Conservation (phyloP, 2,888 invertebrate genomes). For the Teinopalpus imperialis region DNA sequence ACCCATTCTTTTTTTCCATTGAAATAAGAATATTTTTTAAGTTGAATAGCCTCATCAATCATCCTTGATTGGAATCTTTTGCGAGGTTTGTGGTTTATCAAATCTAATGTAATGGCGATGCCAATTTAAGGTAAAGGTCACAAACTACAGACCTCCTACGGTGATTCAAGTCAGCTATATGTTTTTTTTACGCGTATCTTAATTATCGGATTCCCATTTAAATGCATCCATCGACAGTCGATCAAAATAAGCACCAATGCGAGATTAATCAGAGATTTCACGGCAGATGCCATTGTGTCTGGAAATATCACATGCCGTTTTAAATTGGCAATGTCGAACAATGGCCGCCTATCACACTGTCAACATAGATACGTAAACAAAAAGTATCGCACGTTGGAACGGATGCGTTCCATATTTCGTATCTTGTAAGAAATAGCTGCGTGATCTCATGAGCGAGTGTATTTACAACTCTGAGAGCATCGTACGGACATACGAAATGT, state of each 20-base stretch:
- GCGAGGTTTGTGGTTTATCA: no score
- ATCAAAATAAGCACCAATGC: neutral
- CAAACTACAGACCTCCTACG: no score
- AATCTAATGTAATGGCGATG: no score
- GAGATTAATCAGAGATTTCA: constrained; percentile 4
- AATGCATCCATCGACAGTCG: constrained; percentile 7
- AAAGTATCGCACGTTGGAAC: neutral
- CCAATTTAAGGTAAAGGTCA: no score
- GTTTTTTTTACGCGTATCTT: no score
- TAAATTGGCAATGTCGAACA: constrained; percentile 11
- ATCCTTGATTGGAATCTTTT: no score
- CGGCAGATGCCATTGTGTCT: constrained; percentile 5
- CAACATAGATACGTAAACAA: neutral
- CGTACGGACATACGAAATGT: neutral
- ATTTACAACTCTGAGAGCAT: neutral
- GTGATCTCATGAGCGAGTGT: constrained; percentile 86
- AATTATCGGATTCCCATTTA: no score
- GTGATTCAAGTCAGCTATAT: no score
- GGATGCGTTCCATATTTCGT: neutral
- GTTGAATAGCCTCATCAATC: no score
- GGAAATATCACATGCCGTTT: constrained; percentile 10
- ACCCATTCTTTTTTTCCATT: no score
- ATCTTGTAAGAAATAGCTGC: neutral
- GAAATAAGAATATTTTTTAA: no score
- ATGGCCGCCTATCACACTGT: constrained; percentile 18